Evolutionary conservation across 2,888 invertebrate genomes (phyloP).

Genomic region (Halocaridina rubra): DNA sequence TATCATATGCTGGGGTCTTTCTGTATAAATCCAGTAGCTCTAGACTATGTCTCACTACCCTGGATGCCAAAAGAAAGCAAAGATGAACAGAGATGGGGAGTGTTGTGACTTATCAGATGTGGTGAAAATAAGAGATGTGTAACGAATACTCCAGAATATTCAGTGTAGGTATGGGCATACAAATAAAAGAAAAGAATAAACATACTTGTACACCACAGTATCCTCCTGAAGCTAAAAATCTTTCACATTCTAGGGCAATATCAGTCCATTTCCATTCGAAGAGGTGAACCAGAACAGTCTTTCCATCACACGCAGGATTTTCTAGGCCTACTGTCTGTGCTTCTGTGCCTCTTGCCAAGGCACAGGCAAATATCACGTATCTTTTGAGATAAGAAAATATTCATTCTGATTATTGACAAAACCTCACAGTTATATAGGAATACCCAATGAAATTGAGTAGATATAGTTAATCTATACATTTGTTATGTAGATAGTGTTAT

Average conservation of each 20-base stretch:
- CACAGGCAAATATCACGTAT: background rate
- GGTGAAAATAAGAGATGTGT: too few species aligned
- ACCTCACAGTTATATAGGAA: background rate
- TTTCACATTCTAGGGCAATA: conserved; percentile 70
- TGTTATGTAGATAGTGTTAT: background rate
- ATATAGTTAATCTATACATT: background rate
- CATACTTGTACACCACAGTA: conserved; percentile 70
- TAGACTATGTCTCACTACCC: too few species aligned
- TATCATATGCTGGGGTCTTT: too few species aligned
- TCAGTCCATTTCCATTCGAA: conserved; percentile 71
- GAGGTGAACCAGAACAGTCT: conserved; percentile 68
- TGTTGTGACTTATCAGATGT: too few species aligned
- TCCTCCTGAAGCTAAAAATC: conserved; percentile 69
- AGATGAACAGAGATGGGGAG: too few species aligned
- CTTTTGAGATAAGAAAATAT: background rate
- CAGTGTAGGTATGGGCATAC: too few species aligned
- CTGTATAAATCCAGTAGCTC: too few species aligned
- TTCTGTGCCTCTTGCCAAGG: background rate
- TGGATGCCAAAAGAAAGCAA: too few species aligned
- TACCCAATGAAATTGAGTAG: background rate
- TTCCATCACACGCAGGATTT: conserved; percentile 49
- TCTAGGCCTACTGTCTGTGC: conserved; percentile 35
- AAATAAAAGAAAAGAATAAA: too few species aligned
- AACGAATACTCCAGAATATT: too few species aligned
- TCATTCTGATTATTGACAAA: too few species aligned